Conservation (phyloP, 1,140 invertebrate species). For the Heliothis subflexa region DNA sequence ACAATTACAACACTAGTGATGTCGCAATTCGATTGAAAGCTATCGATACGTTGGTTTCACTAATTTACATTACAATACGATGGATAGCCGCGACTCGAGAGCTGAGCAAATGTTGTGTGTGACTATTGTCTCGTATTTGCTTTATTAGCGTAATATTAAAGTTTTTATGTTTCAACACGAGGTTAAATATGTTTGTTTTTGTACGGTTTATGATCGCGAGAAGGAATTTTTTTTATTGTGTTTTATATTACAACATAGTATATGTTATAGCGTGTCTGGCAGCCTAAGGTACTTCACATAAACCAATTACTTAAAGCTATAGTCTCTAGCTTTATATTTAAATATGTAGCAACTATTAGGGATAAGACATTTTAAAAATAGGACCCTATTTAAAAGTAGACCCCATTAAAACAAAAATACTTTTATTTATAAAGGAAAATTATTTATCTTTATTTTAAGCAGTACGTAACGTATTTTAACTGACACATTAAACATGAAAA, state of each 20-base stretch:
- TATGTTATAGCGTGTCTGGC: no score
- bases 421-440: no score
- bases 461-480: neutral
- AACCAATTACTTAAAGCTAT: no score
- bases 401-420: no score
- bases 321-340: no score
- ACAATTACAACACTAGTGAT: constrained; percentile 40
- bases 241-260: no score
- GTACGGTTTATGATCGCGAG: constrained; percentile 4
- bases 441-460: no score
- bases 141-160: constrained; percentile 18
- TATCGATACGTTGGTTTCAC: constrained; percentile 64
- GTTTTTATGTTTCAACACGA: neutral
- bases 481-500: neutral
- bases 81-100: constrained; percentile 61
- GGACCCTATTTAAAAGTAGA: no score
- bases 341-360: no score
- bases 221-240: neutral
- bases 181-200: constrained; percentile 1
- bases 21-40: constrained; percentile 53
- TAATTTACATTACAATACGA: constrained; percentile 75
- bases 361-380: no score
- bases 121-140: constrained; percentile 17
- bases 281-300: no score
- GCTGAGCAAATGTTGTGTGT: constrained; percentile 55